Percentiles rank a stretch among this genome's conserved stretches.
Evolutionary conservation across 1,140 invertebrate genomes (phyloP).

Genomic region (Eciton burchellii): DNA sequence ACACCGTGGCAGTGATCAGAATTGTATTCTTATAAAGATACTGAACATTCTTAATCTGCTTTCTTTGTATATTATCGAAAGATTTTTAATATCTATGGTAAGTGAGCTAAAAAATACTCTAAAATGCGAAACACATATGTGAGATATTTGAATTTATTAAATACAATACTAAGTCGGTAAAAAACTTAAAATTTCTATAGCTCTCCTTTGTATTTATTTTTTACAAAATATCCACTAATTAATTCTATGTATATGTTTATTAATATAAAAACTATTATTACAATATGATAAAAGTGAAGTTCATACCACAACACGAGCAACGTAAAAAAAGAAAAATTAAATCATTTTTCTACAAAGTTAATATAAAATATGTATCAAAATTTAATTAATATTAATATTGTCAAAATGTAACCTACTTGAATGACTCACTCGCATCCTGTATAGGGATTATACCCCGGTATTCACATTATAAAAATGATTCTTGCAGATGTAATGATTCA

Average conservation of each 20-base stretch:
- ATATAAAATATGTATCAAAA: neutral
- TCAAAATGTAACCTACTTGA: slow-evolving; percentile 62
- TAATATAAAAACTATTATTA: slow-evolving; percentile 55
- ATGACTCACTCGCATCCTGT: slow-evolving; percentile 32
- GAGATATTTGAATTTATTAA: neutral
- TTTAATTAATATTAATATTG: slow-evolving; percentile 48
- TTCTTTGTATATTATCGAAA: slow-evolving; percentile 33
- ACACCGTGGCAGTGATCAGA: slow-evolving; percentile 68
- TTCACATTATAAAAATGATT: slow-evolving; percentile 67
- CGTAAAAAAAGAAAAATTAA: slow-evolving; percentile 11
- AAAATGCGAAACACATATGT: slow-evolving; percentile 17
- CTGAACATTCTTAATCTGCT: slow-evolving; percentile 18
- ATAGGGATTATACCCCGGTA: slow-evolving; percentile 35
- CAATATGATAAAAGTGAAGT: slow-evolving; percentile 36
- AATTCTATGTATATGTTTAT: slow-evolving; percentile 3
- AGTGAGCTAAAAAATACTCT: neutral
- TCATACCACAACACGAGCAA: neutral
- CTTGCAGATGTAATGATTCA: slow-evolving; percentile 73
- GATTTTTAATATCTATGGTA: slow-evolving; percentile 21
- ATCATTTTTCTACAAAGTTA: slow-evolving; percentile 5
- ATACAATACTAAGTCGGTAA: neutral
- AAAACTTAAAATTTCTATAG: slow-evolving; percentile 12
- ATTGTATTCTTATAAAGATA: slow-evolving; percentile 32
- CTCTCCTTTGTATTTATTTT: slow-evolving; percentile 23
- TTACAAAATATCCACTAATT: slow-evolving; percentile 19